Base-by-base conservation (phyloP, 2,888 invertebrate species). In the Hydraecia micacea region DNA sequence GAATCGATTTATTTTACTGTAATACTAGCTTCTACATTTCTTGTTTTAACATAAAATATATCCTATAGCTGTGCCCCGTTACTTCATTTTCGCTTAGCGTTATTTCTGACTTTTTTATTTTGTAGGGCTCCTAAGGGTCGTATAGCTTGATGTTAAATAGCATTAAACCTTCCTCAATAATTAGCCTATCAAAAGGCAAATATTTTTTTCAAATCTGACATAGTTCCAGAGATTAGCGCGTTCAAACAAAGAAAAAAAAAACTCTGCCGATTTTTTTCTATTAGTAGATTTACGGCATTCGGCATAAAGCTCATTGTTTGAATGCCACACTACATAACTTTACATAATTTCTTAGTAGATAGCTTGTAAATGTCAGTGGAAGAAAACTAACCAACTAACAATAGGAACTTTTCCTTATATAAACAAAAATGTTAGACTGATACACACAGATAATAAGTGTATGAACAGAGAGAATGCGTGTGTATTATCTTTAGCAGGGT, bases 301-400 rank as follows among this genome's bases (percentile, higher is more conserved):
- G 39, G 28, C 58, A 66, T 86, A 79, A 87, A 85, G 88, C 82
- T 84, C 88, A 88, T 62, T 65, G 63, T 15, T 70, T 63, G 78
- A 88, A 89, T 90, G 87, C 66, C 86, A 84, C 28, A 52, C 9
- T 55, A 77, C 58, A 77, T 65, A 66, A n/a, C 32, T 42, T 49
- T 18, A 69, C 8, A 36, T 46, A 73, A 73, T 74, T 69, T 75
- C 49, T 58, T 66, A 58, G 25, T 55, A 70, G 46, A 75, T 6
- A 25, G 3, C 13, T 39, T 39, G 42, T 65, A 79, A 74, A 85
- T 74, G 68, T 39, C 74, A 79, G 42, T 36, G 28, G 66, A 28
- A 55, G 68, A 74, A 68, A 15, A 21, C 15, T 0, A 25, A 67
- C 2, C n/a, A 28, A n/a, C 13, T 13, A 25, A 42, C 65, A 62